These are phyloP conservation scores for Athalia cordata DNA, from an alignment of 2,888 invertebrate genomes.

Conservation along the genomic window DNA sequence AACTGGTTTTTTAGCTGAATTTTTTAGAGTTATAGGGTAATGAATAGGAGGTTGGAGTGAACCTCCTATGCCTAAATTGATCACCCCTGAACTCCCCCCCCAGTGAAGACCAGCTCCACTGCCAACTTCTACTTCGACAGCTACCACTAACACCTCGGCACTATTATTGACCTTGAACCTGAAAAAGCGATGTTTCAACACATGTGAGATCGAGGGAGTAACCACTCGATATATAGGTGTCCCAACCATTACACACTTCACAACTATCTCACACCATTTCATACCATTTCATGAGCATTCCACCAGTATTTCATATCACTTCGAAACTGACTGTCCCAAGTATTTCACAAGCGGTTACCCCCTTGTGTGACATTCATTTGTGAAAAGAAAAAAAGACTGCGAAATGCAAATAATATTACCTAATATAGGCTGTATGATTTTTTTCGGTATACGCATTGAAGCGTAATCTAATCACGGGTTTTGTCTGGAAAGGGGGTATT, in stretches of 20 bases:
- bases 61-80: slow-evolving; percentile 90
- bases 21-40: slow-evolving; percentile 80
- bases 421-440: slow-evolving; percentile 90
- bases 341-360: no score
- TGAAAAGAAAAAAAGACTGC: background rate
- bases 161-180: slow-evolving; percentile 84
- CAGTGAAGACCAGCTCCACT: slow-evolving; percentile 84
- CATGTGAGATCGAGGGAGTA: no score
- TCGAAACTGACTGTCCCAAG: no score
- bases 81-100: slow-evolving; percentile 80
- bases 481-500: slow-evolving; percentile 91
- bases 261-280: no score
- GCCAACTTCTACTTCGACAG: slow-evolving; percentile 88
- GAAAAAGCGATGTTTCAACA: slow-evolving; percentile 49
- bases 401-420: slow-evolving; percentile 70
- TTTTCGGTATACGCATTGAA: slow-evolving; percentile 86
- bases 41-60: slow-evolving; percentile 80
- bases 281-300: no score
- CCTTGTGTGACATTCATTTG: no score
- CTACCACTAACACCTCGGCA: slow-evolving; percentile 84
- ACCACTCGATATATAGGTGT: no score
- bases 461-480: slow-evolving; percentile 90
- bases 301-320: no score
- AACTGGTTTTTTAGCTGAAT: slow-evolving; percentile 81
- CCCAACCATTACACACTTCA: no score